Evolutionary conservation across 2,888 invertebrate species (phyloP), one percentile per base, ranked within the genome.

Genomic region (Xestia c-nigrum): DNA sequence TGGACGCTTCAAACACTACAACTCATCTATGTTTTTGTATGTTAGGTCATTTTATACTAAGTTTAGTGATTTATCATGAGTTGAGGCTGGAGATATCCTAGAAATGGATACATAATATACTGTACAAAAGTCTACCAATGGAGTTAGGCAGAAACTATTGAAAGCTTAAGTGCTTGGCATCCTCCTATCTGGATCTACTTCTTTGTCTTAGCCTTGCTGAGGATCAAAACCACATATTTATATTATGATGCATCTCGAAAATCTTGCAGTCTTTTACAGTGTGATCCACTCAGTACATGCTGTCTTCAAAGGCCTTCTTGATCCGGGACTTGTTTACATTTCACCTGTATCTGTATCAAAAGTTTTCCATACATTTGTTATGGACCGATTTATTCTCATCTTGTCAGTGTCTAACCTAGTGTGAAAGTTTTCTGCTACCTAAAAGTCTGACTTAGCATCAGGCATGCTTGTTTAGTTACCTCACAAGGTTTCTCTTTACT

Each of bases 1-100:
- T 74, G 47, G 67, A 57, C 7, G 16, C 7, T 57, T 19, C 57
- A 38, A 59, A 50, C 16, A 55, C 47, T 59, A 76, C 52, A 52
- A 52, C n/a, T 64, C 50, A 43, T 61, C 38, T 7, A 14, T 12
- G 9, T 24, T 38, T 40, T 47, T 52, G 0, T 63, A 6, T 61
- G 52, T 47, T 67, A 43, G 2, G 0, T 74, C 38, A 50, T 38
- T 52, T 38, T 19, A 4, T 52, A 46, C n/a, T 75, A 19, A 63
- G n/a, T 55, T 21, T 40, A 47, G 47, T 55, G 40, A n/a, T 65
- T 55, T n/a, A 64, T 46, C 1, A 19, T 63, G 5, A 9, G 38
- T 46, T 52, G 38, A 40, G n/a, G 31, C 3, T 43, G 19, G 14
- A 46, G 43, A 31, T 63, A 50, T 31, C 21, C 5, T 50, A 7